Evolutionary conservation across 2,888 invertebrate genomes (phyloP).

Genomic region (Tenthredo distinguenda): DNA sequence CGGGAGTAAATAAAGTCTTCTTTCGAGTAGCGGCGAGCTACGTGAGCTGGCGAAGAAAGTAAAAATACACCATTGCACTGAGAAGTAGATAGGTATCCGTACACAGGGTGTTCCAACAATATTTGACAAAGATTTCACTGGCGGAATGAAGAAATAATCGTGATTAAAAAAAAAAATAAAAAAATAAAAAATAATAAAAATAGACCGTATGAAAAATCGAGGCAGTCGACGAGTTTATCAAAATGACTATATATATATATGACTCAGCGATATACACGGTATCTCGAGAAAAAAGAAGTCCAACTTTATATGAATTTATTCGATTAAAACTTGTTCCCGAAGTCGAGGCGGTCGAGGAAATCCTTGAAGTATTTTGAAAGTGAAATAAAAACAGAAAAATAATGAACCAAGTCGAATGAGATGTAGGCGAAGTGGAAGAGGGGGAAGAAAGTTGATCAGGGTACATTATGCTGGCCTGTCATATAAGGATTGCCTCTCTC

Average conservation of each 20-base stretch:
- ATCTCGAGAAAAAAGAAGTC: not conserved
- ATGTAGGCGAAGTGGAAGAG: constrained; percentile 3
- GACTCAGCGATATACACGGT: not conserved
- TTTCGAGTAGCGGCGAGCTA: not conserved
- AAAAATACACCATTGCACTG: constrained; percentile 4
- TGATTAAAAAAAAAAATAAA: not conserved
- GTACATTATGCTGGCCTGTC: not conserved
- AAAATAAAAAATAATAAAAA: too few species aligned
- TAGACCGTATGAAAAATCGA: not conserved
- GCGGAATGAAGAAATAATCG: not conserved
- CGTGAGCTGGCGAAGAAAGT: constrained; percentile 28
- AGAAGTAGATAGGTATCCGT: not conserved
- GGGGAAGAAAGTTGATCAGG: constrained; percentile 3
- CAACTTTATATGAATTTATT: not conserved
- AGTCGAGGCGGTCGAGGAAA: not conserved
- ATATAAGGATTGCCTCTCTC: not conserved
- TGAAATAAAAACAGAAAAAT: not conserved
- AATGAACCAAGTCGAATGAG: not conserved
- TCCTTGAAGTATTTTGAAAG: constrained; percentile 1
- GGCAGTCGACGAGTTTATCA: not conserved
- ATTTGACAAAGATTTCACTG: not conserved
- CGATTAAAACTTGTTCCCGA: not conserved
- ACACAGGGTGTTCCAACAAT: not conserved
- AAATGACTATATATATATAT: not conserved
- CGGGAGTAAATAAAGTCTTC: constrained; percentile 11